Conservation (phyloP, 2,888 invertebrate species). For the Octodonta nipae region DNA sequence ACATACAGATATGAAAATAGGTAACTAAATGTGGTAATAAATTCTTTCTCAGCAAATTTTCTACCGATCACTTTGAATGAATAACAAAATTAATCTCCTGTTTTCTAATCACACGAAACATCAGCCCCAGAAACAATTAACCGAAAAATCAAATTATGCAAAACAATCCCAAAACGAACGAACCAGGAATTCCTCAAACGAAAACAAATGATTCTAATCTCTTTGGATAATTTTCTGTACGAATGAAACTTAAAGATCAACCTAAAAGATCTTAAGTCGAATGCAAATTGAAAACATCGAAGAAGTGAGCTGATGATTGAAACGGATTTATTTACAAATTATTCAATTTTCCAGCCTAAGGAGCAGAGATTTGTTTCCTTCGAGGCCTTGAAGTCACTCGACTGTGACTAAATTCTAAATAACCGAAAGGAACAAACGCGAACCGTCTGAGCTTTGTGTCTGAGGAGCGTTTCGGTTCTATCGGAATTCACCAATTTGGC, state of each 20-base stretch:
- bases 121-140: too few species aligned
- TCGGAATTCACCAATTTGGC: too few species aligned
- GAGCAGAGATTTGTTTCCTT: slow-evolving; percentile 32
- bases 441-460: too few species aligned
- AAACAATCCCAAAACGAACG: slow-evolving; percentile 3
- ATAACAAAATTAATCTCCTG: too few species aligned
- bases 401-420: slow-evolving; percentile 29
- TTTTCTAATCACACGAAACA: too few species aligned
- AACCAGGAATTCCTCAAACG: slow-evolving; percentile 3
- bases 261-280: slow-evolving; percentile 15
- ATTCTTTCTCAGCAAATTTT: too few species aligned
- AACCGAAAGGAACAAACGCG: too few species aligned
- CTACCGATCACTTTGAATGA: too few species aligned
- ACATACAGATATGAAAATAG: too few species aligned
- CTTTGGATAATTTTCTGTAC: slow-evolving; percentile 18
- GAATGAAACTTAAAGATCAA: slow-evolving; percentile 13
- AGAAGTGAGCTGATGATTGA: slow-evolving; percentile 22
- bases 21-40: too few species aligned
- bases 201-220: slow-evolving; percentile 11
- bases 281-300: slow-evolving; percentile 19
- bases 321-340: slow-evolving; percentile 31
- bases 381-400: slow-evolving; percentile 28
- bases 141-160: too few species aligned
- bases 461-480: too few species aligned
- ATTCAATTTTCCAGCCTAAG: slow-evolving; percentile 35